Evolutionary conservation across 2,888 invertebrate genomes (phyloP), one percentile per base, ranked within the genome.

Genomic region (Listrodromus nycthemerus): DNA sequence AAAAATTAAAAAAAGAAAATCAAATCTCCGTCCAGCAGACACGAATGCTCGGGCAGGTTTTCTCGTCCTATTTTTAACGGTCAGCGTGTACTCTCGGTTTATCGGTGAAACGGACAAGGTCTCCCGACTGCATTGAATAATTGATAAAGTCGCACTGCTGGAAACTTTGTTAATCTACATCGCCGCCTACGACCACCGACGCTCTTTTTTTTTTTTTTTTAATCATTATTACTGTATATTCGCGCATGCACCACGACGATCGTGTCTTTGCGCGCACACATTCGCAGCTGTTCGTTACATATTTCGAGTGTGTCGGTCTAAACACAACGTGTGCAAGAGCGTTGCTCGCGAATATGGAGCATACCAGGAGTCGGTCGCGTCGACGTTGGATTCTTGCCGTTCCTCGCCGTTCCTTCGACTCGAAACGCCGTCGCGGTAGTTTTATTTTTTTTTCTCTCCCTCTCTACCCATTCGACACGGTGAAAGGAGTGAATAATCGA

Each of bases 91-190:
- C 75, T 37, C 55, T 45, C 37, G 48, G 30, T 75, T 61, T 71
- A 71, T 80, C 76, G 73, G 48, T 63, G 33, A 80, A 83, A 80
- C 83, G 63, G 50, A 76, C 83, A 83, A 83, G 83, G 83, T 83
- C 83, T 83, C 50, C 48, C 80, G 73, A 80, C 66, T 75, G 80
- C 83, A 80, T 77, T 83, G 80, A 83, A 83, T 83, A 80, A 83
- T 83, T 83, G 76, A 83, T 76, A 80, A 61, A 67, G 71, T 71
- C 63, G 67, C 73, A 77, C 80, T 73, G 80, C 67, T 75, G 58
- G 41, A 45, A 45, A 45, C 41, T 45, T 45, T 45, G 75, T 83
- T 80, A 76, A 71, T 67, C 61, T 63, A 52, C 55, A 74, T 63
- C 73, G 63, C 21, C 63, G 27, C n/a, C 30, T n/a, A 30, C 24